A percentile compares a stretch with the other conserved stretches of the same genome.
Evolutionary conservation across 2,797 vertebrate species (phyloP).

Genomic region (Lagocephalus sceleratus): DNA sequence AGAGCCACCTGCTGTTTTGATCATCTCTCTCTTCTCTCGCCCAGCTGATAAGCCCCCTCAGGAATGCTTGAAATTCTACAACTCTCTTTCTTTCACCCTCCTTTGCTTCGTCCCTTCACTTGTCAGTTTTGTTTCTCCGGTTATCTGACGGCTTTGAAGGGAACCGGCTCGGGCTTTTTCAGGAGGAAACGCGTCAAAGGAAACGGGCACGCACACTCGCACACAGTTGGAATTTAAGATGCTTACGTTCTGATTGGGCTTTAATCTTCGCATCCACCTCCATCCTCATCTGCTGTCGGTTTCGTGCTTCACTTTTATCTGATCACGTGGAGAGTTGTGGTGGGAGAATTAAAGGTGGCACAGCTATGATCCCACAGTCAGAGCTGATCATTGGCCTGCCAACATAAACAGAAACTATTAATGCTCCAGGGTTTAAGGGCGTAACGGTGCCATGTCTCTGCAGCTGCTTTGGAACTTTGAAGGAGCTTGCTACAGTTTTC

Average conservation of each 20-base stretch:
- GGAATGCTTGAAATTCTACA: constrained; percentile 28
- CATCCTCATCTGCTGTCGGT: constrained; percentile 50
- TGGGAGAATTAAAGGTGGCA: constrained; percentile 33
- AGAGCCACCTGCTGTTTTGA: constrained; percentile 69
- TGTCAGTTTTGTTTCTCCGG: constrained; percentile 2
- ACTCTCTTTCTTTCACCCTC: constrained; percentile 1
- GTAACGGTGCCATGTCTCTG: not conserved
- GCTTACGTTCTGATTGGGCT: constrained; percentile 54
- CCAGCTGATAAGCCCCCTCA: constrained; percentile 43
- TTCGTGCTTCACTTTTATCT: constrained; percentile 46
- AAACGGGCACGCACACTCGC: not conserved
- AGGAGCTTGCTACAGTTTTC: not conserved
- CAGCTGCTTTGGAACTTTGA: not conserved
- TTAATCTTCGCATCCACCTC: constrained; percentile 57
- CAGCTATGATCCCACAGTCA: constrained; percentile 26
- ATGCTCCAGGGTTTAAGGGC: not conserved
- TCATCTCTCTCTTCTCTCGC: constrained; percentile 40
- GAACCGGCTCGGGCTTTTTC: constrained; percentile 24
- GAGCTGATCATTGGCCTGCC: constrained; percentile 12
- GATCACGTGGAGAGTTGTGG: constrained; percentile 29
- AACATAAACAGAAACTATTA: constrained; percentile 24
- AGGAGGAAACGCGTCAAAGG: constrained; percentile 33
- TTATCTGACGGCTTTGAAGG: constrained; percentile 33
- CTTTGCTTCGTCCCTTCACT: not conserved
- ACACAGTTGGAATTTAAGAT: constrained; percentile 43